phyloP scores from a whole-genome alignment of 2,113 vertebrate species.

The Garra rufa region DNA sequence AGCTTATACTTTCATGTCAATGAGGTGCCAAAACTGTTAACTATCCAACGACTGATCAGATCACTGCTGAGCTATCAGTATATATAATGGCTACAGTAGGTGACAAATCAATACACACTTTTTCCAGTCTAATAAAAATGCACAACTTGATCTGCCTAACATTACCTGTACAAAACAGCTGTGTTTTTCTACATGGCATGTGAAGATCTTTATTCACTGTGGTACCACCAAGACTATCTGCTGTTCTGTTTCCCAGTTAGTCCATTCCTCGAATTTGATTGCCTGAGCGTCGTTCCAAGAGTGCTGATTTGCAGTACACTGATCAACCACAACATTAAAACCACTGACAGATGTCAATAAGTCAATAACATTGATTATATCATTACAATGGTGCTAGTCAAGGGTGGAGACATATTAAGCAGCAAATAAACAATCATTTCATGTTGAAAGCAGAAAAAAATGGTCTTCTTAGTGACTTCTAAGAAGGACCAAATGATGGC shows the following conservation, averaged over 20 bases:
- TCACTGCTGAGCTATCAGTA: conserved; percentile 7
- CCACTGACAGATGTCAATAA: not conserved
- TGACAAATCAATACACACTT: not conserved
- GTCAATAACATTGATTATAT: not conserved
- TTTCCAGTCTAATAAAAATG: not conserved
- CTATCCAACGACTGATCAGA: not conserved
- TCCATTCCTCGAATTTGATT: too few species aligned
- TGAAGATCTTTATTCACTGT: not conserved
- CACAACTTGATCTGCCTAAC: not conserved
- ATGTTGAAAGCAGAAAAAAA: not conserved
- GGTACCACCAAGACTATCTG: not conserved
- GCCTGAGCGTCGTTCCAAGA: too few species aligned
- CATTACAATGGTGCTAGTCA: not conserved
- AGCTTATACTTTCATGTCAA: not conserved
- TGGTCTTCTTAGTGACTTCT: too few species aligned
- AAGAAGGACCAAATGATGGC: too few species aligned
- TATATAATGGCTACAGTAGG: not conserved
- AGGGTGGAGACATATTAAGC: not conserved
- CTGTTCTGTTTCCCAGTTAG: too few species aligned
- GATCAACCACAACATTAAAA: not conserved
- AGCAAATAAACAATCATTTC: not conserved
- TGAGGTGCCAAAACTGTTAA: not conserved
- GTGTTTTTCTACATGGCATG: not conserved
- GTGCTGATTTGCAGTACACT: too few species aligned
- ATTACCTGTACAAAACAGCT: not conserved